Evolutionary conservation across 2,113 vertebrate genomes (phyloP).

Genomic region (Platysteira castanea): DNA sequence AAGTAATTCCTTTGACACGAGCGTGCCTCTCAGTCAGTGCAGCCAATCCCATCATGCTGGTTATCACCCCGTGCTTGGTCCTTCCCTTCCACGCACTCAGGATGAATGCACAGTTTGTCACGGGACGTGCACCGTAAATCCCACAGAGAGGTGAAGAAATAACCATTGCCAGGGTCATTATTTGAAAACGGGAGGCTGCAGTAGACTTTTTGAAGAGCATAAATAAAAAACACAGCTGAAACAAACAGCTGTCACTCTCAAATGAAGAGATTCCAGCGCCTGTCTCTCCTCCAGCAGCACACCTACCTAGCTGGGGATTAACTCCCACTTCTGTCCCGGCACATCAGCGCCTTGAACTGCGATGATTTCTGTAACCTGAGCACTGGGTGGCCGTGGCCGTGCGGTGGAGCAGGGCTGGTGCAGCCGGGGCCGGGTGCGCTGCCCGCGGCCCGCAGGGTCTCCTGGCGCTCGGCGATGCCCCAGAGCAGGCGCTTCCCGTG

Average conservation of each 20-base stretch:
- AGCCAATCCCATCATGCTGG: not conserved
- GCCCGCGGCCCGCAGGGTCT: not conserved
- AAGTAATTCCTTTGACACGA: not conserved
- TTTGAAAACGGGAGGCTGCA: not conserved
- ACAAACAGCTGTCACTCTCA: not conserved
- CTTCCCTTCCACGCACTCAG: not conserved
- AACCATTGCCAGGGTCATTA: not conserved
- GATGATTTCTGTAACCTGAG: conserved; percentile 41
- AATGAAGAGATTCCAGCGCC: not conserved
- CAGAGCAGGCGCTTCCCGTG: conserved; percentile 75
- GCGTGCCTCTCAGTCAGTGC: not conserved
- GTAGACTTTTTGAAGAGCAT: not conserved
- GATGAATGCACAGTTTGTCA: not conserved
- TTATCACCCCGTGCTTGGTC: not conserved
- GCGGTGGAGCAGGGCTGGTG: not conserved
- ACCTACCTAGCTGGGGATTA: not conserved
- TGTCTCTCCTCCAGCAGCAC: not conserved
- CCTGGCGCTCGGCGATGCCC: not conserved
- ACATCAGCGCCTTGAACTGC: not conserved
- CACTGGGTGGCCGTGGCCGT: not conserved
- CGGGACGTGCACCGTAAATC: not conserved
- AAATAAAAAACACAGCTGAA: not conserved
- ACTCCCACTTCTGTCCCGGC: not conserved
- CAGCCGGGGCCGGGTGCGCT: not conserved
- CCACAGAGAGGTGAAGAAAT: not conserved